A percentile compares a stretch with the other conserved stretches of the same genome.
phyloP scores from a whole-genome alignment of 1,140 invertebrate genomes.

The Sitodiplosis mosellana region DNA sequence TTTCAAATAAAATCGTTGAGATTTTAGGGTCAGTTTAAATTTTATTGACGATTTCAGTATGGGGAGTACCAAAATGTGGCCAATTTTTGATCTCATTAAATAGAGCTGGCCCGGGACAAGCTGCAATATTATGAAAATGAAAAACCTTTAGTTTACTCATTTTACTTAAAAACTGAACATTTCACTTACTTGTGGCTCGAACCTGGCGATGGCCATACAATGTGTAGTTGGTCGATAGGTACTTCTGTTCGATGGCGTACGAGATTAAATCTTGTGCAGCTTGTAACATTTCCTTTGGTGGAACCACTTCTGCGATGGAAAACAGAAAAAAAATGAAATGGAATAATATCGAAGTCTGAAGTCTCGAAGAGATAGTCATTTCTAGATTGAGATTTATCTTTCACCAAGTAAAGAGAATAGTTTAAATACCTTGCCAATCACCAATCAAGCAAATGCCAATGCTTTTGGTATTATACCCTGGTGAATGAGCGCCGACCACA shows the following conservation, averaged over 20 bases:
- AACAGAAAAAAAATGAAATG: neutral
- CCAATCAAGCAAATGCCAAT: conserved; percentile 58
- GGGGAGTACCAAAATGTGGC: conserved; percentile 36
- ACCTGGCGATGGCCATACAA: conserved; percentile 51
- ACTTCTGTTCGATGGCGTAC: conserved; percentile 35
- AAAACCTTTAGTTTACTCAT: no score
- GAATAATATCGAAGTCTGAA: neutral
- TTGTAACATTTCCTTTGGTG: conserved; percentile 37
- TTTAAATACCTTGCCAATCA: conserved; percentile 41
- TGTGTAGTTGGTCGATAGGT: conserved; percentile 39
- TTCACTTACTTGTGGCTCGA: conserved; percentile 37
- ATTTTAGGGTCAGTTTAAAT: no score
- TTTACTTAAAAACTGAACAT: no score
- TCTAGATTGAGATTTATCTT: no score
- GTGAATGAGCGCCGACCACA: conserved; percentile 47
- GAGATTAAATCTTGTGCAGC: conserved; percentile 38
- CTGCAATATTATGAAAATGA: no score
- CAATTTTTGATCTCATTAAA: conserved; percentile 42
- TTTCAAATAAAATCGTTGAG: no score
- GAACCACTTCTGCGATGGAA: conserved; percentile 28
- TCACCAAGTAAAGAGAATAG: no score
- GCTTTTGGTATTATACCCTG: conserved; percentile 44
- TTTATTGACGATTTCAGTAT: no score
- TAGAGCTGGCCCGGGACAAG: conserved; percentile 47
- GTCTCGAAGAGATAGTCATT: neutral